These are phyloP conservation scores for Cerceris ruficornis DNA, from an alignment of 2,888 invertebrate genomes.

Conservation along the genomic window DNA sequence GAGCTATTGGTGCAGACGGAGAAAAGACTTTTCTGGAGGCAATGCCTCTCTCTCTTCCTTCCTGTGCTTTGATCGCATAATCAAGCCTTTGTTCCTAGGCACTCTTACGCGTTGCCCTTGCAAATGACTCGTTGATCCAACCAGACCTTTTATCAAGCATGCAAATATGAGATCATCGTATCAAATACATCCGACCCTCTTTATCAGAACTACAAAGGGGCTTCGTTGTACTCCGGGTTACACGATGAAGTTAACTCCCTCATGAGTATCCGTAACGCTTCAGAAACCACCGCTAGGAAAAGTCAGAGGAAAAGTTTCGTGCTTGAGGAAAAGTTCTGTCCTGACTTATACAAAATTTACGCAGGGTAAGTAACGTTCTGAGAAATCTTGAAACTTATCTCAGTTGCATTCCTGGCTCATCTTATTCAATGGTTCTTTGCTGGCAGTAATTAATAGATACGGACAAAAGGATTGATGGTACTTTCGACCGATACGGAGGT, in stretches of 20 bases:
- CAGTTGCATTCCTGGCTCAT: background rate
- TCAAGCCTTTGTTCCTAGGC: constrained; percentile 66
- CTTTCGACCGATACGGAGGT: background rate
- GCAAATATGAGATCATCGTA: constrained; percentile 52
- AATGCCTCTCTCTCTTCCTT: constrained; percentile 33
- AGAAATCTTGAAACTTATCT: background rate
- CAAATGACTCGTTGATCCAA: constrained; percentile 56
- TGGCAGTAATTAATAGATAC: background rate
- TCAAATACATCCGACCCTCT: background rate
- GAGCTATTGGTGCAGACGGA: constrained; percentile 46
- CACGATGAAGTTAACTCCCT: constrained; percentile 22
- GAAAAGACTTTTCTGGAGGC: constrained; percentile 3
- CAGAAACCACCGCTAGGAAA: background rate
- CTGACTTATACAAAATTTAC: constrained; percentile 32
- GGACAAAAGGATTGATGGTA: background rate
- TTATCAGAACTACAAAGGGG: background rate
- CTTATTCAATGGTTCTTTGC: background rate
- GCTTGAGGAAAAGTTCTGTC: constrained; percentile 2
- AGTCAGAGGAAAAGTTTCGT: background rate
- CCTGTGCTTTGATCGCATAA: constrained; percentile 65
- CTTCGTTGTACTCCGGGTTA: background rate
- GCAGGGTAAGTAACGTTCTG: background rate
- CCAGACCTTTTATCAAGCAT: constrained; percentile 58
- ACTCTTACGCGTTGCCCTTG: constrained; percentile 50
- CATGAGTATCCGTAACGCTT: constrained; percentile 9